Evolutionary conservation across 2,888 invertebrate genomes (phyloP).

Genomic region (Apodemia hepburni): DNA sequence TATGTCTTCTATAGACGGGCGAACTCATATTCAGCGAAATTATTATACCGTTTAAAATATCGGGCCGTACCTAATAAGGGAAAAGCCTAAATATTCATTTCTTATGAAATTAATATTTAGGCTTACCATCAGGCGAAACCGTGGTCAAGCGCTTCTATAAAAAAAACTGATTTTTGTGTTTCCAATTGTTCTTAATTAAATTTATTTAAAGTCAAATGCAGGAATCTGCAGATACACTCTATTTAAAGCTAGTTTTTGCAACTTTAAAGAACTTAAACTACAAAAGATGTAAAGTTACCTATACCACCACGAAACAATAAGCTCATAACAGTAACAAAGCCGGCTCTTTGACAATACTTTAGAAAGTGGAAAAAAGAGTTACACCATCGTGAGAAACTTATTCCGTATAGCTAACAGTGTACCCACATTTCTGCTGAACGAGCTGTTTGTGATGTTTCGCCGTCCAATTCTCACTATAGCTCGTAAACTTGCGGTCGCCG

Average conservation of each 20-base stretch:
- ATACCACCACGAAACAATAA: background rate
- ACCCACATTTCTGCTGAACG: background rate
- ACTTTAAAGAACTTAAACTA: background rate
- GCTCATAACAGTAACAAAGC: conserved; percentile 3
- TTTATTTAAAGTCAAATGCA: background rate
- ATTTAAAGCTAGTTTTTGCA: background rate
- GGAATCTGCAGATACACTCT: background rate
- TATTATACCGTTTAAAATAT: conserved; percentile 3
- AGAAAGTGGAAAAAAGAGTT: conserved; percentile 3
- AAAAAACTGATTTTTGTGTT: background rate
- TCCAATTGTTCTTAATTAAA: background rate
- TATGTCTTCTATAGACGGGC: conserved; percentile 2
- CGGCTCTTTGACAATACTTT: background rate
- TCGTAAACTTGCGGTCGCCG: conserved; percentile 61
- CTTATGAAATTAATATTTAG: too few relatives aligned
- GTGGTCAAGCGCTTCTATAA: too few relatives aligned
- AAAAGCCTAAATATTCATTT: too few relatives aligned
- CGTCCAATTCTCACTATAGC: conserved; percentile 50
- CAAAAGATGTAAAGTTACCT: background rate
- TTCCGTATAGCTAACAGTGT: conserved; percentile 1
- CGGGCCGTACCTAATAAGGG: background rate
- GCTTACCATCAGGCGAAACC: too few relatives aligned
- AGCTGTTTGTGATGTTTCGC: conserved; percentile 10
- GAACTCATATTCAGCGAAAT: conserved; percentile 25
- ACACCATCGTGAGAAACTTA: conserved; percentile 4